Base-by-base conservation (phyloP, 2,797 vertebrate species). In the Gambelia wislizenii region DNA sequence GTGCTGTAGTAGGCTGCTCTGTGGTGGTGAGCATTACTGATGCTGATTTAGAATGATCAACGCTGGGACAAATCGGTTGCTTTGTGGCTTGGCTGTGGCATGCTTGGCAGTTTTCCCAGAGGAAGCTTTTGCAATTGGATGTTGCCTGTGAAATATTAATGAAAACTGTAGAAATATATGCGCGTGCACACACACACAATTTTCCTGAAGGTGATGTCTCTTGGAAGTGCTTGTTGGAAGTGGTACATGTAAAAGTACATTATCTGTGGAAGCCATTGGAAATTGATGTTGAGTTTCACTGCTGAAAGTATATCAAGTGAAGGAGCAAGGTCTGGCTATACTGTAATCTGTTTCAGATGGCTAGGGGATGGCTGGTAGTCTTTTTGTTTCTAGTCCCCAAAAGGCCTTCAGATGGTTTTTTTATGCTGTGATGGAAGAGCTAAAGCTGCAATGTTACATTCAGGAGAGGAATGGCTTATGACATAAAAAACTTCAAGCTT, bases 1-100 rank as follows among this genome's bases (percentile, higher is more conserved):
- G 78, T 88, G 90, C 49, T 94, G 92, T 91, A 94, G 89, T 92
- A 4, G 90, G 91, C 92, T 89, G 61, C 92, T 67, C 64, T 92
- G 2, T 83, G 88, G 84, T 80, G 77, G 91, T 93, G 92, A 96
- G 87, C 86, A 85, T 88, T 92, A 14, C 90, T 95, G 88, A 91
- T 94, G 92, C 69, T 94, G 91, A 91, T 77, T 90, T 88, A 86
- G 83, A 84, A 79, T 54, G 42, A 91, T 91, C 67, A 87, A 61
- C 14, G 4, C n/a, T 80, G 79, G 72, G 91, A 20, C 61, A 94
- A 82, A 85, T 42, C 27, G 18, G 14, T 44, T 75, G 25, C 49
- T 27, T 42, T 86, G 79, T 36, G 59, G 78, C 22, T 86, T 82
- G 78, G 27, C 79, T 56, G 47, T 39, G 64, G 84, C 33, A 30